A percentile compares a stretch with the other conserved stretches of the same genome.
These are phyloP conservation scores for Troglohyphantes excavatus DNA, from an alignment of 2,888 invertebrate species.

Conservation along the genomic window DNA sequence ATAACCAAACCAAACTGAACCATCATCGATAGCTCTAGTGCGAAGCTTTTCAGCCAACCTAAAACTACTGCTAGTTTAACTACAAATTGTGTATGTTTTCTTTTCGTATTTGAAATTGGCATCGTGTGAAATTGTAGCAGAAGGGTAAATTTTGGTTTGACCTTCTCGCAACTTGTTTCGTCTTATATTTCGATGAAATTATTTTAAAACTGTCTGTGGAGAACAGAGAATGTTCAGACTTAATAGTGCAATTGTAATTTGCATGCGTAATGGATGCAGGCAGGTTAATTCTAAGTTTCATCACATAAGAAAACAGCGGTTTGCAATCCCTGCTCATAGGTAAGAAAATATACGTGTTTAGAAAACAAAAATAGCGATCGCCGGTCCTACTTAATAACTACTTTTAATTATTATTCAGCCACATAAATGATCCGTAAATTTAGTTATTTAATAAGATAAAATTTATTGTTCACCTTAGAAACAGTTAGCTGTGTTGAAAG, in stretches of 20 bases:
- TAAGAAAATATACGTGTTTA: not conserved
- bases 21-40: too few relatives aligned
- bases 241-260: constrained; percentile 22
- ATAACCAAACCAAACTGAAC: too few relatives aligned
- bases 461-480: too few relatives aligned
- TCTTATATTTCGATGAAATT: constrained; percentile 14
- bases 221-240: constrained; percentile 55
- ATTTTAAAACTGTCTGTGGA: constrained; percentile 11
- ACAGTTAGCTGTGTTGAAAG: too few relatives aligned
- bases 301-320: constrained; percentile 30
- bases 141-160: constrained; percentile 65
- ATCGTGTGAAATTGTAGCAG: constrained; percentile 40
- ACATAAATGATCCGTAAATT: too few relatives aligned
- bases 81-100: too few relatives aligned
- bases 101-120: constrained; percentile 28
- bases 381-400: not conserved
- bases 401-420: not conserved
- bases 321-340: constrained; percentile 14
- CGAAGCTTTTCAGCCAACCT: too few relatives aligned
- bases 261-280: constrained; percentile 34
- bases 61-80: constrained; percentile 4
- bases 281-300: constrained; percentile 42
- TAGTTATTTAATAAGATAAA: too few relatives aligned
- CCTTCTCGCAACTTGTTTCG: constrained; percentile 33
- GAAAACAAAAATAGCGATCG: not conserved